These are phyloP conservation scores for Heliconius erato DNA, from an alignment of 2,888 invertebrate species.

Conservation along the genomic window DNA sequence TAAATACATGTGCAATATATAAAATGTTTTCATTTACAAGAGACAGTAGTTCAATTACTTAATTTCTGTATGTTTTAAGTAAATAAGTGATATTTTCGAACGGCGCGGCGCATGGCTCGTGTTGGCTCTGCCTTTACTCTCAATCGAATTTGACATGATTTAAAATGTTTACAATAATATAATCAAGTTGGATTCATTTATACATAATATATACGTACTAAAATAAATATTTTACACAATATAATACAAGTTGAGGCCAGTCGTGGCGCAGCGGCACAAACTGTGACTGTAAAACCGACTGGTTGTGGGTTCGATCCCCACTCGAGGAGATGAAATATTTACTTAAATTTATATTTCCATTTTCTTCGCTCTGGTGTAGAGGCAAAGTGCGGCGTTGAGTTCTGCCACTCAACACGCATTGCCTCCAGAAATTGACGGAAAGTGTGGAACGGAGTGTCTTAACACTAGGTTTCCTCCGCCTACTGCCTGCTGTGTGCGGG, in stretches of 20 bases:
- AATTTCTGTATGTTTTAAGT: conserved; percentile 22
- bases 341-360: too few relatives aligned
- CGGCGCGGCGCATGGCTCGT: not conserved
- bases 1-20: not conserved
- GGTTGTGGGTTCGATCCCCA: too few relatives aligned
- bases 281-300: too few relatives aligned
- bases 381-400: too few relatives aligned
- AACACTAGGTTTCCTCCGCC: too few relatives aligned
- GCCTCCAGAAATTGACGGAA: too few relatives aligned
- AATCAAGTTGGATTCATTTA: not conserved
- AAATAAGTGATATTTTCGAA: conserved; percentile 10
- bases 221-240: not conserved
- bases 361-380: too few relatives aligned
- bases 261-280: too few relatives aligned
- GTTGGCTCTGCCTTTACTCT: conserved; percentile 23
- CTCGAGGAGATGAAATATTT: too few relatives aligned
- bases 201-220: not conserved
- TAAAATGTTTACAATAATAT: conserved; percentile 20
- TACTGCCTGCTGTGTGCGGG: too few relatives aligned
- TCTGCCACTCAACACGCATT: too few relatives aligned
- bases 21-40: conserved; percentile 8
- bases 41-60: conserved; percentile 21
- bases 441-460: too few relatives aligned
- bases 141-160: conserved; percentile 29
- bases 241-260: not conserved